phyloP scores from a whole-genome alignment of 1,140 invertebrate species.

The Limonius californicus region DNA sequence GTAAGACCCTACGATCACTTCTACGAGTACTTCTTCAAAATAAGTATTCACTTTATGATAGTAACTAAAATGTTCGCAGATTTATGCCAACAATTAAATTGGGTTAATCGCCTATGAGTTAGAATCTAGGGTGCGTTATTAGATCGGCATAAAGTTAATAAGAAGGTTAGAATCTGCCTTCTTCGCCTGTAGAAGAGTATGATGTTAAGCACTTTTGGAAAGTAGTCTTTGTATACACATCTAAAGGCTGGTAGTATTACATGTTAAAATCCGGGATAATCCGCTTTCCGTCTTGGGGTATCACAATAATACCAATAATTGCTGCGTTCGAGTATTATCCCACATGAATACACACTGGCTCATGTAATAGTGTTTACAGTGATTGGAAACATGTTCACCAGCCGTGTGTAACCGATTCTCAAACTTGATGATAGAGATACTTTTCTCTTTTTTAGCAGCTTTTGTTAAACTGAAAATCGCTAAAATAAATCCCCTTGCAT shows the following conservation, averaged over 20 bases:
- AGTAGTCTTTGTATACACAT: constrained; percentile 13
- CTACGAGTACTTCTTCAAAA: not conserved
- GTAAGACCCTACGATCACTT: not conserved
- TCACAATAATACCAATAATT: constrained; percentile 43
- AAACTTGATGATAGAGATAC: constrained; percentile 9
- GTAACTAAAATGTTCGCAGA: not conserved
- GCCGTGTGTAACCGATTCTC: constrained; percentile 19
- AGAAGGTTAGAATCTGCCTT: no score
- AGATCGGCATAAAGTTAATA: not conserved
- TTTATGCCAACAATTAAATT: not conserved
- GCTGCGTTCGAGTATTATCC: constrained; percentile 38
- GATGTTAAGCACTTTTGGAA: constrained; percentile 13
- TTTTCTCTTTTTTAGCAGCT: not conserved
- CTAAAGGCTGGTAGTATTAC: constrained; percentile 26
- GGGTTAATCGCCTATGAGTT: not conserved
- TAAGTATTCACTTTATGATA: not conserved
- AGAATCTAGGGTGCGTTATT: not conserved
- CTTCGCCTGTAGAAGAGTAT: not conserved
- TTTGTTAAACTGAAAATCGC: no score
- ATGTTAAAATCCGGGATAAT: constrained; percentile 44
- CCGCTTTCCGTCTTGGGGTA: constrained; percentile 35
- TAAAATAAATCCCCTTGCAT: no score
- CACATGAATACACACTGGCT: constrained; percentile 42
- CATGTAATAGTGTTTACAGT: constrained; percentile 43
- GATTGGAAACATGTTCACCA: constrained; percentile 42